Percentiles rank a stretch among this genome's conserved stretches.
Conservation (phyloP, 2,113 vertebrate species). For the Neofelis nebulosa region DNA sequence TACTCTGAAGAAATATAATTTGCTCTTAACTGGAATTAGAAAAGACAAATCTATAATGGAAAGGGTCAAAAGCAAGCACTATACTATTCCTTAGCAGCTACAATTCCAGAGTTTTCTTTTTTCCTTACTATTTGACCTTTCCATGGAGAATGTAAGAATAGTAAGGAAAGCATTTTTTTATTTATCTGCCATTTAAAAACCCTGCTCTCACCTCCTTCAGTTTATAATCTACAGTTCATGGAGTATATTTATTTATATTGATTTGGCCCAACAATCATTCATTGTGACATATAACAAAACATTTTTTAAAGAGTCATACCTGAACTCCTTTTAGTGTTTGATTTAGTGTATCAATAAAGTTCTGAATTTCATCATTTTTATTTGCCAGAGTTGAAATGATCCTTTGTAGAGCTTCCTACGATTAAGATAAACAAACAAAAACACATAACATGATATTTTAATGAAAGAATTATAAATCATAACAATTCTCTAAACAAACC, state of each 20-base stretch:
- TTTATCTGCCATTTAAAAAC: conserved; percentile 16
- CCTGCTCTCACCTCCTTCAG: background rate
- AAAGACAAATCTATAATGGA: conserved; percentile 2
- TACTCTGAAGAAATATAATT: background rate
- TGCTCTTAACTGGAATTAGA: background rate
- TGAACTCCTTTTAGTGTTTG: conserved; percentile 90
- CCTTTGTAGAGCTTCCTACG: conserved; percentile 93
- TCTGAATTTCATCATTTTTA: conserved; percentile 96
- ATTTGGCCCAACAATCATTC: conserved; percentile 32
- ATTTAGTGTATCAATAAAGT: conserved; percentile 92
- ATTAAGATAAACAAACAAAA: conserved; percentile 63
- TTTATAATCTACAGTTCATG: background rate
- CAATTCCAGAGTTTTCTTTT: background rate
- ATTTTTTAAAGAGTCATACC: conserved; percentile 84
- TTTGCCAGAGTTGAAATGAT: conserved; percentile 93
- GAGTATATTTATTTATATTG: background rate
- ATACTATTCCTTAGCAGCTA: background rate
- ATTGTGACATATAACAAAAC: background rate
- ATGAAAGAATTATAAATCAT: background rate
- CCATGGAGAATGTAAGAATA: background rate
- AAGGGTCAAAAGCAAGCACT: background rate
- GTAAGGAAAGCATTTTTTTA: conserved; percentile 12
- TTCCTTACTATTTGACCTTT: background rate
- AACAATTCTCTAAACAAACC: background rate
- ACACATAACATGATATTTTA: background rate